phyloP scores from a whole-genome alignment of 2,888 invertebrate species.

The Cotesia congregata region DNA sequence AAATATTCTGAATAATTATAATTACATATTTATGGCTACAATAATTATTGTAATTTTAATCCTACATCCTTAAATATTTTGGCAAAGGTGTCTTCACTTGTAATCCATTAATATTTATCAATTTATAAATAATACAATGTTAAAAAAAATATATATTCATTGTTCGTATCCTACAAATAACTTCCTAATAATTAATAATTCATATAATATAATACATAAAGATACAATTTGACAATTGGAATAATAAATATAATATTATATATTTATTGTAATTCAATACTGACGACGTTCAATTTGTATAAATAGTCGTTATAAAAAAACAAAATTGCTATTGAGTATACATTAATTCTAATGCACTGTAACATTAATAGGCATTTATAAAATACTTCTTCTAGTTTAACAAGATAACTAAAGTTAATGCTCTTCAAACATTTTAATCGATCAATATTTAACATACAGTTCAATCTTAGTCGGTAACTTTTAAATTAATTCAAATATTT shows the following conservation, averaged over 20 bases:
- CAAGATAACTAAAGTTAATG: too few relatives aligned
- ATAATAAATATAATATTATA: neutral
- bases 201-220: neutral
- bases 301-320: neutral
- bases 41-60: neutral
- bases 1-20: neutral
- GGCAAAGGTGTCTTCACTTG: neutral
- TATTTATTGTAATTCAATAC: neutral
- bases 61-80: neutral
- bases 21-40: neutral
- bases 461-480: neutral
- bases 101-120: neutral
- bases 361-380: neutral
- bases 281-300: neutral
- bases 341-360: neutral
- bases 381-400: too few relatives aligned
- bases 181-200: neutral
- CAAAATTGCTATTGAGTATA: neutral
- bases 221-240: neutral
- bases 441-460: neutral
- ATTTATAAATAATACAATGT: neutral
- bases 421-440: neutral
- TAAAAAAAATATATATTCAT: neutral
- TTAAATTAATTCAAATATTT: neutral
- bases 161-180: neutral